Conservation (phyloP, 2,888 invertebrate species). For the Axea sp. region DNA sequence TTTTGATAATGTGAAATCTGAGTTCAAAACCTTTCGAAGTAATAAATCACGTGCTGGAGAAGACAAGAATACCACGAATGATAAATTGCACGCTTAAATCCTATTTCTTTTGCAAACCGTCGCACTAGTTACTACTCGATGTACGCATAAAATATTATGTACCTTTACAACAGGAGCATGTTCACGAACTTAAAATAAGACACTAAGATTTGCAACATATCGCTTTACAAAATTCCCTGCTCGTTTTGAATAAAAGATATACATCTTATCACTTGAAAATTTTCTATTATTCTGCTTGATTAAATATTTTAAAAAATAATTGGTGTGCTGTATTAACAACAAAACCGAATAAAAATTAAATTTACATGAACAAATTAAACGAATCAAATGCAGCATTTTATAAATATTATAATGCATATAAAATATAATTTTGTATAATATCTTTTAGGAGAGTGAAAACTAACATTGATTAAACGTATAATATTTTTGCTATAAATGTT, state of each 20-base stretch:
- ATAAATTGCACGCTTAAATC: slow-evolving; percentile 62
- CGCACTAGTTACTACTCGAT: slow-evolving; percentile 53
- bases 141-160: slow-evolving; percentile 56
- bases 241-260: slow-evolving; percentile 34
- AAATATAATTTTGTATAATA: no score
- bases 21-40: slow-evolving; percentile 49
- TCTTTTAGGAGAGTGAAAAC: no score
- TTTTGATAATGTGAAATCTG: slow-evolving; percentile 58
- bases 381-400: no score
- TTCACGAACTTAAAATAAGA: slow-evolving; percentile 35
- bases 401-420: no score
- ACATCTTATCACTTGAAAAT: slow-evolving; percentile 17
- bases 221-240: slow-evolving; percentile 13
- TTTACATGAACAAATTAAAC: no score
- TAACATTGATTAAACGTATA: no score
- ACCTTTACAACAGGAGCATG: slow-evolving; percentile 31
- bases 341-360: no score
- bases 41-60: slow-evolving; percentile 50
- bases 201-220: slow-evolving; percentile 13
- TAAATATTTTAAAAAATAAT: slow-evolving; percentile 26
- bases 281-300: slow-evolving; percentile 6
- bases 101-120: slow-evolving; percentile 58
- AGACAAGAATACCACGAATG: slow-evolving; percentile 56
- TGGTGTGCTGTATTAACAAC: no score
- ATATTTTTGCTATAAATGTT: no score